Percentiles rank a stretch among this genome's conserved stretches.
Conservation (phyloP, 1,140 invertebrate species). For the Episyrphus balteatus region DNA sequence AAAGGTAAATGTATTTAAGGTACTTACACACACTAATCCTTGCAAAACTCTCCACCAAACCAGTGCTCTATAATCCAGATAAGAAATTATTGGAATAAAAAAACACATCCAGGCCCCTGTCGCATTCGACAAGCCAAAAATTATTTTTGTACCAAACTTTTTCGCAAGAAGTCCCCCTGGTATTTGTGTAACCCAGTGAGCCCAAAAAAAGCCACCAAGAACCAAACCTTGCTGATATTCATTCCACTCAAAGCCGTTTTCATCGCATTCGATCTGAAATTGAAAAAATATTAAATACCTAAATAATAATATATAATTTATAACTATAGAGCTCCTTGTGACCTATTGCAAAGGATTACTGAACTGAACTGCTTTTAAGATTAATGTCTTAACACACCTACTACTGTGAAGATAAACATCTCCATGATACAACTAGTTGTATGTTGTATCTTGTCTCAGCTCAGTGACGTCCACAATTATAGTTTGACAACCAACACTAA, state of each 20-base stretch:
- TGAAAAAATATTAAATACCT: background rate
- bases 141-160: constrained; percentile 56
- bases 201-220: constrained; percentile 63
- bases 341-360: too few relatives aligned
- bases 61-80: constrained; percentile 46
- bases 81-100: constrained; percentile 53
- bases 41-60: constrained; percentile 55
- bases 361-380: too few relatives aligned
- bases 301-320: too few relatives aligned
- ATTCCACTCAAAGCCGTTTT: constrained; percentile 50
- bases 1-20: too few relatives aligned
- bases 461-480: too few relatives aligned
- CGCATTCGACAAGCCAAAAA: constrained; percentile 59
- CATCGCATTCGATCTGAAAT: constrained; percentile 25
- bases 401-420: too few relatives aligned
- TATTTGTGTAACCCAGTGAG: constrained; percentile 60
- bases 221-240: constrained; percentile 55
- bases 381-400: too few relatives aligned
- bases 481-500: too few relatives aligned
- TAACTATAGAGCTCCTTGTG: too few relatives aligned
- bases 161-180: constrained; percentile 61
- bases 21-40: constrained; percentile 59
- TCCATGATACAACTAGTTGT: too few relatives aligned
- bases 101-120: constrained; percentile 57
- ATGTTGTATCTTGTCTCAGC: too few relatives aligned